Conservation (phyloP, 2,888 invertebrate species). For the Andrena fulva region DNA sequence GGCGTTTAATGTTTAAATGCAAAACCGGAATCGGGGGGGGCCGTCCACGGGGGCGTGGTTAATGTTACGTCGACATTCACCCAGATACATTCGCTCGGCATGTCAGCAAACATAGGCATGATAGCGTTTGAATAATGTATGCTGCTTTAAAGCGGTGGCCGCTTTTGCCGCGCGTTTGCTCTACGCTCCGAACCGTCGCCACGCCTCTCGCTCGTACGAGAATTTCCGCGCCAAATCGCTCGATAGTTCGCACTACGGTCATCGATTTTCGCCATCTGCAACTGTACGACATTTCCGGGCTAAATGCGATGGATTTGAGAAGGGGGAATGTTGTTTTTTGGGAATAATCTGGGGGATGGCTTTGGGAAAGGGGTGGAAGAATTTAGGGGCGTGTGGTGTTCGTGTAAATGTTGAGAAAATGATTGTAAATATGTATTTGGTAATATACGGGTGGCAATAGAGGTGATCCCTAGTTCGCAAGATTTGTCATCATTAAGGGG, state of each 20-base stretch:
- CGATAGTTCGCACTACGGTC: background rate
- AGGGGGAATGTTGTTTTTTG: no score
- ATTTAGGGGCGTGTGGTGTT: background rate
- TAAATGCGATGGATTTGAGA: background rate
- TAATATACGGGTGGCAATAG: no score
- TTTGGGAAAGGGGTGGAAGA: background rate
- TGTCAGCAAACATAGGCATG: slow-evolving; percentile 80
- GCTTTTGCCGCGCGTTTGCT: slow-evolving; percentile 63
- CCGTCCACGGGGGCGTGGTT: slow-evolving; percentile 80
- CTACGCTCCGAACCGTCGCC: slow-evolving; percentile 52
- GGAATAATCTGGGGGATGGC: no score
- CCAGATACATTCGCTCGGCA: slow-evolving; percentile 79
- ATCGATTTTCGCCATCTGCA: background rate
- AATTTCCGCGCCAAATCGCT: slow-evolving; percentile 16
- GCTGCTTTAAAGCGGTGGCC: slow-evolving; percentile 76
- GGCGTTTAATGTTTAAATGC: slow-evolving; percentile 73
- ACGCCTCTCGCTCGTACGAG: slow-evolving; percentile 63
- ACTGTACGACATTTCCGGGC: background rate
- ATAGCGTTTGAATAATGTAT: slow-evolving; percentile 83
- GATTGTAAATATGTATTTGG: no score
- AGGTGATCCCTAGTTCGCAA: no score
- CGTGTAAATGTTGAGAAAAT: background rate
- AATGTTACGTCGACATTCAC: slow-evolving; percentile 75
- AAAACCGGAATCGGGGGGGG: slow-evolving; percentile 79
- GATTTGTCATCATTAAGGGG: no score